Evolutionary conservation across 2,888 invertebrate species (phyloP).

Genomic region (Merodon equestris): DNA sequence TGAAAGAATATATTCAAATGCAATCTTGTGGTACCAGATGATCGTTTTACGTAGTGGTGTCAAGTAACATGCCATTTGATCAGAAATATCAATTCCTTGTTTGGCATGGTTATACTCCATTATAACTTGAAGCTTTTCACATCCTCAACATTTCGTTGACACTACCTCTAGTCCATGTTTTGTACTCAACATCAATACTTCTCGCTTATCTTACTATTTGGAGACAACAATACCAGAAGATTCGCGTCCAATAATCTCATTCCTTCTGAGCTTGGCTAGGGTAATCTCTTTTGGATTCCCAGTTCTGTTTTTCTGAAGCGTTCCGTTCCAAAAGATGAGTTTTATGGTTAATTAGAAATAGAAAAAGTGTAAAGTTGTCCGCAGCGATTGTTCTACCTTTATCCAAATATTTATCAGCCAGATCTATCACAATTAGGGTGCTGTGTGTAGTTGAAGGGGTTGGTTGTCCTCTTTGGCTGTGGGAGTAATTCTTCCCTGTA

Average conservation of each 20-base stretch:
- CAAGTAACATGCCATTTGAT: no score
- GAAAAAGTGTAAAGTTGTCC: conserved; percentile 29
- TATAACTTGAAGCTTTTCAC: background rate
- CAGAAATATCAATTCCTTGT: no score
- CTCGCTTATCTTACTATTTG: background rate
- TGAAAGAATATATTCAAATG: background rate
- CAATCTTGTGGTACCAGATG: background rate
- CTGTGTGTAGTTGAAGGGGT: conserved; percentile 37
- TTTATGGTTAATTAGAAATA: background rate
- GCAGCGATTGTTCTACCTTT: conserved; percentile 22
- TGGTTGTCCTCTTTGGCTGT: conserved; percentile 12
- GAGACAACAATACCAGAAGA: background rate
- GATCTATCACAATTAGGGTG: conserved; percentile 42
- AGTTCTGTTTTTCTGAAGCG: background rate
- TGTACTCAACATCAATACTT: background rate
- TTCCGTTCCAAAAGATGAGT: background rate
- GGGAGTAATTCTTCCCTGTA: conserved; percentile 19
- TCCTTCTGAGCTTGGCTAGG: background rate
- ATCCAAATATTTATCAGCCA: conserved; percentile 34
- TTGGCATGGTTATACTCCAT: background rate
- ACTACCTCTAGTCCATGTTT: background rate
- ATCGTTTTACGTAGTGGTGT: background rate
- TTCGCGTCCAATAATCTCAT: background rate
- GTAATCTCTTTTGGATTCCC: background rate
- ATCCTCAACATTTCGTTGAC: no score